These are phyloP conservation scores for Hydroisotoma schaefferi DNA, from an alignment of 2,888 invertebrate species.

Conservation along the genomic window DNA sequence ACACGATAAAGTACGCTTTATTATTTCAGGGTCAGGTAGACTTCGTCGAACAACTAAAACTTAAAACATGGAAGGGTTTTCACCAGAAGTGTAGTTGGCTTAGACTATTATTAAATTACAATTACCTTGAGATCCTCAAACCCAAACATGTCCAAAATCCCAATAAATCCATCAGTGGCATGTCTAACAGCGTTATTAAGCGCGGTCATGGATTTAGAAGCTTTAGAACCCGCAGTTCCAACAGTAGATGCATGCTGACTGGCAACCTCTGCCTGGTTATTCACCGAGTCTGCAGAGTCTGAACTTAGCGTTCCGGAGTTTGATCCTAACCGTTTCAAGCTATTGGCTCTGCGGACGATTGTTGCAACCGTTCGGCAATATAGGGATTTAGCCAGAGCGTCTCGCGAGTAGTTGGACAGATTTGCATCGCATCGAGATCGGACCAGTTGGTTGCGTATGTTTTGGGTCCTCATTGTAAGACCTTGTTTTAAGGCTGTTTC, in stretches of 20 bases:
- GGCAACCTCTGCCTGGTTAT: constrained; percentile 75
- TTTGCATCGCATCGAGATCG: constrained; percentile 79
- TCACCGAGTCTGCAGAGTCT: constrained; percentile 87
- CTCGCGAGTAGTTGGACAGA: constrained; percentile 81
- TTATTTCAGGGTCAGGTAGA: too few relatives aligned
- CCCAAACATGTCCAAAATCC: constrained; percentile 94
- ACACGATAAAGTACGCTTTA: too few relatives aligned
- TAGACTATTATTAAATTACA: background rate
- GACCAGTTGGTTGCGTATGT: constrained; percentile 71
- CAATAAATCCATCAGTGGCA: constrained; percentile 91
- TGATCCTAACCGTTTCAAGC: constrained; percentile 74
- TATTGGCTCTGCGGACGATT: constrained; percentile 87
- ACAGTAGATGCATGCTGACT: constrained; percentile 82
- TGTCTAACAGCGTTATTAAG: constrained; percentile 87
- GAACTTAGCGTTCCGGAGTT: constrained; percentile 80
- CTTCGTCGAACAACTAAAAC: too few relatives aligned
- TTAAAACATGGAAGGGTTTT: too few relatives aligned
- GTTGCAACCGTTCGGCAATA: constrained; percentile 93
- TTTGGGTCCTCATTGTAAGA: constrained; percentile 75
- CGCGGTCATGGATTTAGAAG: constrained; percentile 78
- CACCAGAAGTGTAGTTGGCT: background rate
- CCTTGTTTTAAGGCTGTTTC: constrained; percentile 73
- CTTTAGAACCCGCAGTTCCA: constrained; percentile 70
- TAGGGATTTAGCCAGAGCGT: constrained; percentile 84
- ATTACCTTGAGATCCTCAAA: constrained; percentile 80